Conservation (phyloP, 2,797 vertebrate genomes). For the Rhinatrema bivittatum region DNA sequence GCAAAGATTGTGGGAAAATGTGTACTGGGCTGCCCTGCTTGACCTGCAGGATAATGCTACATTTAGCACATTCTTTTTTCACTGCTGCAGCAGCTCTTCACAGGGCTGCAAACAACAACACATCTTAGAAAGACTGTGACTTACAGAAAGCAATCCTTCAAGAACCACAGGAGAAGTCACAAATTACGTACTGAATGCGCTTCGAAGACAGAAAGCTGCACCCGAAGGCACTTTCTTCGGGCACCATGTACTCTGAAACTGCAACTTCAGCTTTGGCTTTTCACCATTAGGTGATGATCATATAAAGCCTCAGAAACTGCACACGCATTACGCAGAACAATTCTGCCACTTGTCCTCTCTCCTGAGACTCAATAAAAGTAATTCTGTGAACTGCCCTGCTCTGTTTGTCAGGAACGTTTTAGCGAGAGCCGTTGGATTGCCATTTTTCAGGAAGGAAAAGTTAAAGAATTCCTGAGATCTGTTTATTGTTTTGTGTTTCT, state of each 20-base stretch:
- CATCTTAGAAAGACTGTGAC: conserved; percentile 28
- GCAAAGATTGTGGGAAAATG: conserved; percentile 52
- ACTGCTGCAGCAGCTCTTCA: conserved; percentile 35
- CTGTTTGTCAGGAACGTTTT: no score
- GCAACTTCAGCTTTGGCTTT: conserved; percentile 13
- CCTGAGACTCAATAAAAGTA: no score
- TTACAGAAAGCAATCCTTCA: conserved; percentile 41
- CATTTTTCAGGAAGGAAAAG: no score
- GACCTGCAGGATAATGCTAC: conserved; percentile 50
- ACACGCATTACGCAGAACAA: accelerated
- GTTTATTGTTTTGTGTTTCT: no score
- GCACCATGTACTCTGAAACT: conserved; percentile 3
- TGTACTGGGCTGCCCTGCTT: conserved; percentile 38
- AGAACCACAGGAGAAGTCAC: conserved; percentile 26
- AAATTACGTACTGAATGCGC: conserved; percentile 24
- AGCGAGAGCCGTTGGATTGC: no score
- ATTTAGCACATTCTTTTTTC: conserved; percentile 53
- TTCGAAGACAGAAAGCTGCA: conserved; percentile 18
- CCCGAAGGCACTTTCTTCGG: conserved; percentile 20
- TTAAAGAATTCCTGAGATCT: no score
- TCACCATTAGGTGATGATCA: not conserved
- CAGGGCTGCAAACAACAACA: conserved; percentile 38
- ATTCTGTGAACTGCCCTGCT: no score
- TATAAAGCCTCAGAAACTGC: conserved; percentile 3
- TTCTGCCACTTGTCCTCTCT: no score